phyloP scores from a whole-genome alignment of 2,113 vertebrate genomes.

The Anguilla japonica region DNA sequence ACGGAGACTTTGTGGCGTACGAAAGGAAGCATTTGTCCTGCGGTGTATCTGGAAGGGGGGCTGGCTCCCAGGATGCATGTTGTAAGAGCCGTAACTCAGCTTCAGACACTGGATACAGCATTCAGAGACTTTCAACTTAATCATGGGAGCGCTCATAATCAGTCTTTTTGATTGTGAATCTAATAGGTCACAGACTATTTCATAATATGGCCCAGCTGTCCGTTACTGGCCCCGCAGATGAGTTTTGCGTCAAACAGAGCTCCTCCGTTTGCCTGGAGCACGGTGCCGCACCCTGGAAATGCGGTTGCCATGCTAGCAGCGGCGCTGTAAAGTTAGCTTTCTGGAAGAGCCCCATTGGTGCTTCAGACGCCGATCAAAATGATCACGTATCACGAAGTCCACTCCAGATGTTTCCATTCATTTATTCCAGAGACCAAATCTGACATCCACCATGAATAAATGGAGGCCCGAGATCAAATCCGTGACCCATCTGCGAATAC shows the following conservation, averaged over 20 bases:
- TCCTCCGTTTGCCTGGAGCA: neutral
- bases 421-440: neutral
- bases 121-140: constrained; percentile 36
- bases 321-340: neutral
- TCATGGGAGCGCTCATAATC: constrained; percentile 38
- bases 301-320: neutral
- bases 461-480: neutral
- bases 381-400: neutral
- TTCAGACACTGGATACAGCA: constrained; percentile 17
- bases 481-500: neutral
- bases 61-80: constrained; percentile 30
- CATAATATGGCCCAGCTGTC: constrained; percentile 47
- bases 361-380: neutral
- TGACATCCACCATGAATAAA: neutral
- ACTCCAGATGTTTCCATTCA: neutral
- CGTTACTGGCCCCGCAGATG: constrained; percentile 34
- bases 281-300: neutral
- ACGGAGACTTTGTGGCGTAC: neutral
- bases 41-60: neutral
- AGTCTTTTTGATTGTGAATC: constrained; percentile 47
- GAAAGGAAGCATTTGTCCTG: neutral
- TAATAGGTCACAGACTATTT: constrained; percentile 50
- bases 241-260: constrained; percentile 15
- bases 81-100: constrained; percentile 31
- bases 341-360: neutral